Evolutionary conservation across 2,797 vertebrate species (phyloP).

Genomic region (Dipus sagitta): DNA sequence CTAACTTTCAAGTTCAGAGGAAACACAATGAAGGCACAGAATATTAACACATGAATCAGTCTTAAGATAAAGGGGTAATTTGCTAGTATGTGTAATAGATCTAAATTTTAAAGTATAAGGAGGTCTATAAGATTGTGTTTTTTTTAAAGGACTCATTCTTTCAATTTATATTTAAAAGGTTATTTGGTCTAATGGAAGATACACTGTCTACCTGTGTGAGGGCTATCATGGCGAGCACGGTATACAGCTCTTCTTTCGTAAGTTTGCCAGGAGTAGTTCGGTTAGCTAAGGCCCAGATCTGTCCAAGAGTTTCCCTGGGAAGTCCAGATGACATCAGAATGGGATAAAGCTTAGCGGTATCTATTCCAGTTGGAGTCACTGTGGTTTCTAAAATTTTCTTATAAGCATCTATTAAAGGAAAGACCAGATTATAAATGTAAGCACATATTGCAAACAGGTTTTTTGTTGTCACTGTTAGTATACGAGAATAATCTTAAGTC

Average conservation of each 20-base stretch:
- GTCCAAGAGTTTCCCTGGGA: constrained; percentile 97
- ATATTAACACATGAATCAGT: constrained; percentile 10
- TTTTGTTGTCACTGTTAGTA: neutral
- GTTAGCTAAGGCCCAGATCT: constrained; percentile 98
- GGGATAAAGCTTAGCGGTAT: constrained; percentile 98
- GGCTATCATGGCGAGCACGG: constrained; percentile 96
- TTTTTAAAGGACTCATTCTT: constrained; percentile 13
- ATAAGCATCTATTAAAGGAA: constrained; percentile 92
- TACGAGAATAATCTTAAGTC: constrained; percentile 53
- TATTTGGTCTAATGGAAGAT: constrained; percentile 51
- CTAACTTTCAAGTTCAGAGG: constrained; percentile 50
- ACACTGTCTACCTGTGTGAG: constrained; percentile 93
- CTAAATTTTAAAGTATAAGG: constrained; percentile 46
- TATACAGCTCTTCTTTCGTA: constrained; percentile 98
- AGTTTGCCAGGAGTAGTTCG: constrained; percentile 98
- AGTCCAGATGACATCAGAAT: constrained; percentile 98
- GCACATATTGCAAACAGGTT: constrained; percentile 3
- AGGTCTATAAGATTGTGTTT: neutral
- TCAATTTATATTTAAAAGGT: neutral
- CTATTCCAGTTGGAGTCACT: constrained; percentile 95
- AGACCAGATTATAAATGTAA: constrained; percentile 71
- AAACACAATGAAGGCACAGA: neutral
- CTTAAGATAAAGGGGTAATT: constrained; percentile 64
- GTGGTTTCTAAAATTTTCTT: constrained; percentile 97
- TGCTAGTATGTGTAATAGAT: constrained; percentile 13